A percentile compares a stretch with the other conserved stretches of the same genome.
phyloP scores from a whole-genome alignment of 2,888 invertebrate species.

The Oxyscelio sp. region DNA sequence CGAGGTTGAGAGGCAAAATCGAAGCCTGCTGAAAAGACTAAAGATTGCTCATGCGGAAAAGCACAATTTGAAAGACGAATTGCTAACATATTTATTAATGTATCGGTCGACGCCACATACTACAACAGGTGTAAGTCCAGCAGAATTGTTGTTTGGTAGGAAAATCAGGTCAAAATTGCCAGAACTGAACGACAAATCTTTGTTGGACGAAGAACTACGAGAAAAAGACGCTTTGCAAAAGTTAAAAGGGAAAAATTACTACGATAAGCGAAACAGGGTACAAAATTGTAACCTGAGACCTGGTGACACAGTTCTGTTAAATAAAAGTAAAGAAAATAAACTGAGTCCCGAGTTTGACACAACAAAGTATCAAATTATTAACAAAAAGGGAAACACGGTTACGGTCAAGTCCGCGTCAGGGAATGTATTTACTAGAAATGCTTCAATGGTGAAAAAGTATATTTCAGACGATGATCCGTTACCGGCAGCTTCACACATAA shows the following conservation, averaged over 20 bases:
- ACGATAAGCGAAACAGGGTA: no score
- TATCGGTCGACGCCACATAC: constrained; percentile 34
- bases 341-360: no score
- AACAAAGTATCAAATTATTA: no score
- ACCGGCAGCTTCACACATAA: no score
- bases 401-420: no score
- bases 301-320: no score
- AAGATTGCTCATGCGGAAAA: constrained; percentile 76
- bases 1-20: constrained; percentile 35
- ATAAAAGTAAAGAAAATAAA: no score
- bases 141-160: constrained; percentile 29
- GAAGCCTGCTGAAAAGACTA: constrained; percentile 69
- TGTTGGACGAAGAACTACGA: constrained; percentile 33
- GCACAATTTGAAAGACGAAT: constrained; percentile 61
- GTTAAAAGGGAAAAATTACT: constrained; percentile 17
- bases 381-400: no score
- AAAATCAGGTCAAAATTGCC: constrained; percentile 35
- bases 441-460: no score
- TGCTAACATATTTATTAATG: constrained; percentile 43
- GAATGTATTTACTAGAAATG: no score
- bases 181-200: not conserved
- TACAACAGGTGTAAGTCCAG: constrained; percentile 34
- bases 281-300: no score
- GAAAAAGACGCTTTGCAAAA: constrained; percentile 29
- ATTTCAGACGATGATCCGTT: no score